Conservation (phyloP, 2,797 vertebrate genomes). For the Astyanax mexicanus region DNA sequence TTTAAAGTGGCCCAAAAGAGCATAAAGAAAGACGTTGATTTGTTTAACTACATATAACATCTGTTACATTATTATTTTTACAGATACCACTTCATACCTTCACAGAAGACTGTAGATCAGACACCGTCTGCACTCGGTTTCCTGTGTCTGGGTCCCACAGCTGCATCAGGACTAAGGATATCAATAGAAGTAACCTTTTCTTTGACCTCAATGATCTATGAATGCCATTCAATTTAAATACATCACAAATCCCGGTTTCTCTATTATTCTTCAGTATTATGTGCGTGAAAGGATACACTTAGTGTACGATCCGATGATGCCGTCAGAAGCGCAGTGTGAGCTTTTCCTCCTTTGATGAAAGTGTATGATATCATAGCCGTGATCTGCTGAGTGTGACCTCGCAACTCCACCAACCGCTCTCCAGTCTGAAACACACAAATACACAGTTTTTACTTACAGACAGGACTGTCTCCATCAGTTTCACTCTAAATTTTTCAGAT, state of each 20-base stretch:
- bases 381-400: conserved; percentile 92
- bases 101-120: conserved; percentile 91
- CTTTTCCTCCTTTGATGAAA: conserved; percentile 49
- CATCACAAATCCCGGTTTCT: no score
- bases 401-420: conserved; percentile 87
- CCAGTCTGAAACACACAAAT: conserved; percentile 81
- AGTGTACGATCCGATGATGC: conserved; percentile 93
- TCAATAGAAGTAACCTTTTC: no score
- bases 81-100: conserved; percentile 80
- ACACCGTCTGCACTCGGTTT: conserved; percentile 84
- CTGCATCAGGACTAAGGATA: conserved; percentile 72
- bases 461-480: no score
- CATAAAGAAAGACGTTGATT: no score
- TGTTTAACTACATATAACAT: no score
- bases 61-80: no score
- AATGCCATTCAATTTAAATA: no score
- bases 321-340: conserved; percentile 81
- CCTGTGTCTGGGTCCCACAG: conserved; percentile 90
- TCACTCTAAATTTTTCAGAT: no score
- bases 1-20: no score
- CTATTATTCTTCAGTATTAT: no score
- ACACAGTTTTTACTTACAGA: no score
- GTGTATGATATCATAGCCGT: conserved; percentile 86
- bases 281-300: conserved; percentile 91
- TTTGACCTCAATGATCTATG: no score